These are phyloP conservation scores for Caradrina kadenii DNA, from an alignment of 2,888 invertebrate genomes.

Conservation along the genomic window DNA sequence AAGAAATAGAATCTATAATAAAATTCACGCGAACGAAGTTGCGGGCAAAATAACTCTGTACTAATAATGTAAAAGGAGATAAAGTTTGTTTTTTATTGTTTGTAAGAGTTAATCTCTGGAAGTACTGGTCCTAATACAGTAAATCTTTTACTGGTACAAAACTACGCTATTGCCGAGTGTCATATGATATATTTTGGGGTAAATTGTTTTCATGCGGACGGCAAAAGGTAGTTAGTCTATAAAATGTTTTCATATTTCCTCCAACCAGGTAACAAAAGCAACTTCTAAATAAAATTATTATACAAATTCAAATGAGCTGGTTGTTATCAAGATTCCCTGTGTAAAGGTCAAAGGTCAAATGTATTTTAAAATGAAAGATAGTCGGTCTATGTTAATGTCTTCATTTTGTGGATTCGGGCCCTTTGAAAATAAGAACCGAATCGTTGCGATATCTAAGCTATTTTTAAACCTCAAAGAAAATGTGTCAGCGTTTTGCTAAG, in stretches of 20 bases:
- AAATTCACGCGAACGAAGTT: too few relatives aligned
- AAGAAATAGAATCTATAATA: too few relatives aligned
- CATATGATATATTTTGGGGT: too few relatives aligned
- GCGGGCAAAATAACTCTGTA: too few relatives aligned
- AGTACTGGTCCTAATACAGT: too few relatives aligned
- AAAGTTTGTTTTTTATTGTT: too few relatives aligned
- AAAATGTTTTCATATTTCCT: conserved; percentile 14
- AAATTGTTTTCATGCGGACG: too few relatives aligned
- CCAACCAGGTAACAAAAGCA: conserved; percentile 36
- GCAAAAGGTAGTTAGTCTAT: neutral
- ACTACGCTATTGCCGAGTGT: too few relatives aligned
- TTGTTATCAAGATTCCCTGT: conserved; percentile 57
- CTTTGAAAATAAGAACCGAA: conserved; percentile 39
- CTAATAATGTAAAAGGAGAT: too few relatives aligned
- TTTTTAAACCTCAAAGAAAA: conserved; percentile 37
- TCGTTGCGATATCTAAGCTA: conserved; percentile 26
- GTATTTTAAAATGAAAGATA: conserved; percentile 64
- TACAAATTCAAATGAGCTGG: conserved; percentile 61
- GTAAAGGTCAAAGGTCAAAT: conserved; percentile 62
- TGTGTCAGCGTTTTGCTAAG: conserved; percentile 16
- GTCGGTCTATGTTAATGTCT: conserved; percentile 62
- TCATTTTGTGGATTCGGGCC: conserved; percentile 51
- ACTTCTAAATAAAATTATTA: conserved; percentile 51
- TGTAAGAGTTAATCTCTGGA: too few relatives aligned
- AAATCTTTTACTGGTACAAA: too few relatives aligned